A percentile compares a stretch with the other conserved stretches of the same genome.
phyloP scores from a whole-genome alignment of 2,797 vertebrate genomes.

The Echeneis naucrates region DNA sequence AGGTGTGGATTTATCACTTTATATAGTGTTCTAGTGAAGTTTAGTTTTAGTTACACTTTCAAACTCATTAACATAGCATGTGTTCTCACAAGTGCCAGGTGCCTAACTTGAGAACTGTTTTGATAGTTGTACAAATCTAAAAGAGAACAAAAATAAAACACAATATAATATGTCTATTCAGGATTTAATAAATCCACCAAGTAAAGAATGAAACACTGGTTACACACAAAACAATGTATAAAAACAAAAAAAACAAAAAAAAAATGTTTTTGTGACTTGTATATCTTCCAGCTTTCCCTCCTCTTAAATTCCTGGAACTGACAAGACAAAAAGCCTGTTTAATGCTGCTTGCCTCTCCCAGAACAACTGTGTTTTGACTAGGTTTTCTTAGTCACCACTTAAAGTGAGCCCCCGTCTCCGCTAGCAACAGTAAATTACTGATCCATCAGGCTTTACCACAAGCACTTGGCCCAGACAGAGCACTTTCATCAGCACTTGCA shows the following conservation, averaged over 20 bases:
- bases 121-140: neutral
- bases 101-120: neutral
- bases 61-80: neutral
- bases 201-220: neutral
- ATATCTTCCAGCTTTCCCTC: conserved; percentile 27
- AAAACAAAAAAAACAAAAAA: neutral
- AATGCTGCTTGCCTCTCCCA: conserved; percentile 38
- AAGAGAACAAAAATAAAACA: neutral
- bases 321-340: conserved; percentile 10
- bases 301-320: conserved; percentile 38
- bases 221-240: conserved; percentile 5
- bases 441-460: conserved; percentile 61
- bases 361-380: conserved; percentile 57
- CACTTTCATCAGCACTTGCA: conserved; percentile 62
- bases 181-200: no score
- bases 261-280: no score
- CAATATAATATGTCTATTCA: no score
- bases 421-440: conserved; percentile 66
- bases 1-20: no score
- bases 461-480: conserved; percentile 57
- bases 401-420: conserved; percentile 31
- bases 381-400: conserved; percentile 63
- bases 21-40: no score
- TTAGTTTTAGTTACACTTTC: neutral
- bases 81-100: no score